phyloP scores from a whole-genome alignment of 2,113 vertebrate species.

The Dasypus novemcinctus region DNA sequence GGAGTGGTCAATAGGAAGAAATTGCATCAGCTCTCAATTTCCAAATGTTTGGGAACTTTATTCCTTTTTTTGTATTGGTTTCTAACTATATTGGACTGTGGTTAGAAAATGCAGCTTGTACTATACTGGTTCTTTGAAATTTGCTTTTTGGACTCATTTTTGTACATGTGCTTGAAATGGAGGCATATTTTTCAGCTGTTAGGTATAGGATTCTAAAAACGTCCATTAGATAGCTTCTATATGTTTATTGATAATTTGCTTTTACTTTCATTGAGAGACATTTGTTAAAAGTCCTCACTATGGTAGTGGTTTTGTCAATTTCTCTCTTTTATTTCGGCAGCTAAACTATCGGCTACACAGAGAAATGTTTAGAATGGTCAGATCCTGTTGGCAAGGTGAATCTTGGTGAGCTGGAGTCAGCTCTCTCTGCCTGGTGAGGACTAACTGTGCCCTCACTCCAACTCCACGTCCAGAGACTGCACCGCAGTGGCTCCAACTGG shows the following conservation, averaged over 20 bases:
- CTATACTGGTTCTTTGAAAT: not conserved
- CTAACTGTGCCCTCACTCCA: not conserved
- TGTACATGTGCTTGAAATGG: not conserved
- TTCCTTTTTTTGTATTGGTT: not conserved
- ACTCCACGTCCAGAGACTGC: not conserved
- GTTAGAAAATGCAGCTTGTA: not conserved
- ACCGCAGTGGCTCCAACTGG: not conserved
- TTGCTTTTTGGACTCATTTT: not conserved
- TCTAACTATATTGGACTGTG: constrained; percentile 6
- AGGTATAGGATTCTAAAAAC: not conserved
- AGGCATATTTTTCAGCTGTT: not conserved
- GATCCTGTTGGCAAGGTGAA: not conserved
- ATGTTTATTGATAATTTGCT: not conserved
- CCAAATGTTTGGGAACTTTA: not conserved
- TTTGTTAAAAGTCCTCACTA: not conserved
- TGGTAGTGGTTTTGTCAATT: not conserved
- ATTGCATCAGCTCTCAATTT: not conserved
- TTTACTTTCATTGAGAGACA: not conserved
- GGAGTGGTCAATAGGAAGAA: not conserved
- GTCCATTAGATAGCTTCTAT: not conserved
- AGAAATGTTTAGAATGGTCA: not conserved
- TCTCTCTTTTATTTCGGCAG: not conserved
- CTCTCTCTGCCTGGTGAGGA: not conserved
- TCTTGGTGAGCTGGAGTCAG: not conserved
- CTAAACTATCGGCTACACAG: not conserved